phyloP scores from a whole-genome alignment of 2,113 vertebrate species.

The Poeciliopsis retropinna region DNA sequence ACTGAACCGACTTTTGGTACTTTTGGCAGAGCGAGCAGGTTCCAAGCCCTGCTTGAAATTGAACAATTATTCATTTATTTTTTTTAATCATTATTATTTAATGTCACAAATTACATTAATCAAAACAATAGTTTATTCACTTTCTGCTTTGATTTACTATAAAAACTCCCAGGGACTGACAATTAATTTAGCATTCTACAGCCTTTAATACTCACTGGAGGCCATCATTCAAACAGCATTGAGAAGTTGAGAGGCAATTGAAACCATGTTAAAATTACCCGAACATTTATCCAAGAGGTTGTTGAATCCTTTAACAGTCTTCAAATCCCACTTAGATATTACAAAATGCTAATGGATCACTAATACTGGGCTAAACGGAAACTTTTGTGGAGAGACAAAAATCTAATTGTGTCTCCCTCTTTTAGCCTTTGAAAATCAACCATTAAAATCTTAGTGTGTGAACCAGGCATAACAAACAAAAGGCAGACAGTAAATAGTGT shows the following conservation, averaged over 20 bases:
- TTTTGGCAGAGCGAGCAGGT: too few relatives aligned
- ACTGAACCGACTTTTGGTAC: too few relatives aligned
- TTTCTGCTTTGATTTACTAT: neutral
- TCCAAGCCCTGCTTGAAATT: too few relatives aligned
- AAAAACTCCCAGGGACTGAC: neutral
- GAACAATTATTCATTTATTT: neutral
- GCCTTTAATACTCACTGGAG: neutral
- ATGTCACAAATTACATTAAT: too few relatives aligned
- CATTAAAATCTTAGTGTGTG: too few relatives aligned
- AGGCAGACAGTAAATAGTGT: neutral
- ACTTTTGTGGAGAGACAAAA: constrained; percentile 20
- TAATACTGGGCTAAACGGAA: constrained; percentile 6
- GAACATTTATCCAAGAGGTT: neutral
- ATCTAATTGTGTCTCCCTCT: neutral
- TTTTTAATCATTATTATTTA: too few relatives aligned
- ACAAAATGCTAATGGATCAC: constrained; percentile 19
- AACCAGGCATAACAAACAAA: neutral
- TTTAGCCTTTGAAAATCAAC: too few relatives aligned
- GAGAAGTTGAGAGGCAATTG: neutral
- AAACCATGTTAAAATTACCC: neutral
- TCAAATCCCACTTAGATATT: constrained; percentile 17
- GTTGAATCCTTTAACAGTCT: constrained; percentile 1
- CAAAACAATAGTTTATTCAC: neutral
- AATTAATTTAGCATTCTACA: neutral
- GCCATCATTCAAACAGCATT: constrained; percentile 5